A percentile compares a stretch with the other conserved stretches of the same genome.
phyloP scores from a whole-genome alignment of 1,140 invertebrate genomes.

The Aphaenogaster rudis region DNA sequence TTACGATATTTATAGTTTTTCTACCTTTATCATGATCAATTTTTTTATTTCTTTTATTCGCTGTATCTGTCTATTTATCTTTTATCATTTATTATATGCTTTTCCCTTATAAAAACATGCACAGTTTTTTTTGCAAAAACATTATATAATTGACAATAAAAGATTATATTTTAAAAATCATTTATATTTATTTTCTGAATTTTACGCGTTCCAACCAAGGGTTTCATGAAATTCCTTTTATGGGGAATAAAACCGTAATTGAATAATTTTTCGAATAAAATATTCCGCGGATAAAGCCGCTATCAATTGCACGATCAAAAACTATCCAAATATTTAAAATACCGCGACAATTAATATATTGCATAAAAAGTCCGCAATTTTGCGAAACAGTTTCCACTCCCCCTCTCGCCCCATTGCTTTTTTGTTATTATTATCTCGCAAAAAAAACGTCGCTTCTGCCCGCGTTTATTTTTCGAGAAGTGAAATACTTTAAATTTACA shows the following conservation, averaged over 20 bases:
- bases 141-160: conserved; percentile 23
- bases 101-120: not conserved
- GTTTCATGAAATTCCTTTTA: conserved; percentile 37
- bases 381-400: conserved; percentile 3
- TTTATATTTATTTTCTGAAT: conserved; percentile 23
- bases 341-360: conserved; percentile 60
- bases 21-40: not conserved
- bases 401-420: not conserved
- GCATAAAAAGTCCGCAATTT: conserved; percentile 50
- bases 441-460: conserved; percentile 32
- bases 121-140: not conserved
- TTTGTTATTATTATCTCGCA: conserved; percentile 60
- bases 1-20: not conserved
- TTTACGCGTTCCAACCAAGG: not conserved
- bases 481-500: conserved; percentile 62
- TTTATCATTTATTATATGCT: not conserved
- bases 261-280: conserved; percentile 54
- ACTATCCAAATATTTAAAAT: conserved; percentile 61
- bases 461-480: conserved; percentile 48
- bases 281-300: conserved; percentile 40
- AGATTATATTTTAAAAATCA: conserved; percentile 25
- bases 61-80: not conserved
- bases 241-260: conserved; percentile 35
- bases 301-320: conserved; percentile 56
- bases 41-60: not conserved